phyloP scores from a whole-genome alignment of 2,113 vertebrate species.

The Laticauda colubrina region DNA sequence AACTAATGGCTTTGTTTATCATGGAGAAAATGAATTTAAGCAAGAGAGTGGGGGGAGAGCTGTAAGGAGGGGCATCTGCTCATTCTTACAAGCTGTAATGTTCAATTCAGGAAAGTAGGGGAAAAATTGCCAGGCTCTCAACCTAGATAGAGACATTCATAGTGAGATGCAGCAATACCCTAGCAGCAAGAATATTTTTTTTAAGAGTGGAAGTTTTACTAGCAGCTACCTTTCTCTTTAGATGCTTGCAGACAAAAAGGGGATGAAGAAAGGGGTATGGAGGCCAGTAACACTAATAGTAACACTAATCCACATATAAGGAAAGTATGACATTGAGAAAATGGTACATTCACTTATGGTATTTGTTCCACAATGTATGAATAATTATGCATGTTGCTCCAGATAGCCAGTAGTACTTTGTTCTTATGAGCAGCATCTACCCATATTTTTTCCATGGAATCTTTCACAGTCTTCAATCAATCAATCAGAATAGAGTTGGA shows the following conservation, averaged over 20 bases:
- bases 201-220: neutral
- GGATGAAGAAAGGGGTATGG: neutral
- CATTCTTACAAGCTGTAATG: neutral
- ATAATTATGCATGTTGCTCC: neutral
- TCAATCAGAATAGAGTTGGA: neutral
- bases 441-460: neutral
- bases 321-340: neutral
- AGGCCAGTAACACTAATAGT: neutral
- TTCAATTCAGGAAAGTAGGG: neutral
- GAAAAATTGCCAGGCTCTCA: neutral
- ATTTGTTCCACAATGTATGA: neutral
- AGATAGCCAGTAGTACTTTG: neutral
- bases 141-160: conserved; percentile 2
- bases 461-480: neutral
- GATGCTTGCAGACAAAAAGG: neutral
- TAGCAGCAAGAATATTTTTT: neutral
- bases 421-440: neutral
- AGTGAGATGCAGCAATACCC: neutral
- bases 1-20: conserved; percentile 54
- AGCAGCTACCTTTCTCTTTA: neutral
- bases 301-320: neutral
- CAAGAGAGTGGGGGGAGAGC: neutral
- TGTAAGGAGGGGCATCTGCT: neutral
- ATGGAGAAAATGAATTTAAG: conserved; percentile 20
- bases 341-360: neutral